Evolutionary conservation across 2,113 vertebrate species (phyloP).

Genomic region (Marcusenius ussheri): DNA sequence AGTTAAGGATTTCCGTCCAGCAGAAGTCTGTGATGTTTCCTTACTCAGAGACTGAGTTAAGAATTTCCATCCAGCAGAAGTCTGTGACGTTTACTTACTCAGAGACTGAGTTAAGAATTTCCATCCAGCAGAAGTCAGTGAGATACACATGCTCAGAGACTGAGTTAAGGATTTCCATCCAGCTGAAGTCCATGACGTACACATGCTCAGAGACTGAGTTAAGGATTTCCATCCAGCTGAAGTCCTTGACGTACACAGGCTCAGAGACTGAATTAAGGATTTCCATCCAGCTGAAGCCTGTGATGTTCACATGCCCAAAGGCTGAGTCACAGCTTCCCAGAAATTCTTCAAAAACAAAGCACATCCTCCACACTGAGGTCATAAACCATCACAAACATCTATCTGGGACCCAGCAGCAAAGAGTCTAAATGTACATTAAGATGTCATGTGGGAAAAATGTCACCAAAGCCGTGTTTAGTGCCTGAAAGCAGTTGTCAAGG

Average conservation of each 20-base stretch:
- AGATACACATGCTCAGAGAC: neutral
- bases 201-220: too few species aligned
- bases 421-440: neutral
- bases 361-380: neutral
- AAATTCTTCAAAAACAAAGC: neutral
- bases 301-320: neutral
- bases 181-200: neutral
- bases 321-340: constrained; percentile 4
- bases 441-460: neutral
- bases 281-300: too few species aligned
- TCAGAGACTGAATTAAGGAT: too few species aligned
- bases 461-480: neutral
- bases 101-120: neutral
- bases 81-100: neutral
- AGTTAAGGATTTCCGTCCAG: neutral
- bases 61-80: neutral
- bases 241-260: neutral
- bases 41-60: too few species aligned
- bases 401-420: neutral
- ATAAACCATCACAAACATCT: neutral
- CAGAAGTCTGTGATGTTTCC: too few species aligned
- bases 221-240: neutral
- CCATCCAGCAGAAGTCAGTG: neutral
- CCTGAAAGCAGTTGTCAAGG: neutral
- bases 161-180: neutral